A percentile compares a stretch with the other conserved stretches of the same genome.
phyloP scores from a whole-genome alignment of 2,113 vertebrate species.

The Porphyrio hochstetteri region DNA sequence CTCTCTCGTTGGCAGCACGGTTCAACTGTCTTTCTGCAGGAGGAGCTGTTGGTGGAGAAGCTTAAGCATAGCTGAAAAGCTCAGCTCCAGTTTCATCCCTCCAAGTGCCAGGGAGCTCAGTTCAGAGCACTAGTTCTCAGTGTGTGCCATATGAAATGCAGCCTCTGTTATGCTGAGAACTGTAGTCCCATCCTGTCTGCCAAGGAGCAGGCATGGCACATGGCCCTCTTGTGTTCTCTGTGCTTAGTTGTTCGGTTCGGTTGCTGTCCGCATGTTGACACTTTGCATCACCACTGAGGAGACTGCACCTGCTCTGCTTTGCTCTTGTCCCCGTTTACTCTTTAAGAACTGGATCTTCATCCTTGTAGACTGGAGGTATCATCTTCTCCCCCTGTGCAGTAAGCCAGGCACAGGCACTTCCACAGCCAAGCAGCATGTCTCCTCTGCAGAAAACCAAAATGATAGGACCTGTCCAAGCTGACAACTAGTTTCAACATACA shows the following conservation, averaged over 20 bases:
- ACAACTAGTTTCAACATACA: neutral
- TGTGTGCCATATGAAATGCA: neutral
- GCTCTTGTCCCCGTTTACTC: neutral
- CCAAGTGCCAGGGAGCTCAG: neutral
- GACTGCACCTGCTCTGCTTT: neutral
- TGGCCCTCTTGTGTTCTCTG: neutral
- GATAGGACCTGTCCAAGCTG: neutral
- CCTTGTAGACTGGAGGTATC: neutral
- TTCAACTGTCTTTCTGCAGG: neutral
- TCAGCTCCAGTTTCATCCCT: neutral
- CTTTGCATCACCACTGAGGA: neutral
- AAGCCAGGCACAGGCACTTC: neutral
- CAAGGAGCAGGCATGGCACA: rapidly evolving
- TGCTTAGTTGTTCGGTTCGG: neutral
- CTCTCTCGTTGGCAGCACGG: neutral
- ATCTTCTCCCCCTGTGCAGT: neutral
- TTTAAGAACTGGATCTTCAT: neutral
- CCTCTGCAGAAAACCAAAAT: neutral
- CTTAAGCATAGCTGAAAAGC: rapidly evolving
- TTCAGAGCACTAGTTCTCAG: neutral
- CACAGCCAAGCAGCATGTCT: neutral
- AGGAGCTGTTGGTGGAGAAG: neutral
- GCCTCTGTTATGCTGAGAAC: neutral
- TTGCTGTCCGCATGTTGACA: neutral
- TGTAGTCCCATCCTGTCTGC: neutral